Evolutionary conservation across 2,797 vertebrate genomes (phyloP), one percentile per base, ranked within the genome.

Genomic region (Lutjanus campechanus): DNA sequence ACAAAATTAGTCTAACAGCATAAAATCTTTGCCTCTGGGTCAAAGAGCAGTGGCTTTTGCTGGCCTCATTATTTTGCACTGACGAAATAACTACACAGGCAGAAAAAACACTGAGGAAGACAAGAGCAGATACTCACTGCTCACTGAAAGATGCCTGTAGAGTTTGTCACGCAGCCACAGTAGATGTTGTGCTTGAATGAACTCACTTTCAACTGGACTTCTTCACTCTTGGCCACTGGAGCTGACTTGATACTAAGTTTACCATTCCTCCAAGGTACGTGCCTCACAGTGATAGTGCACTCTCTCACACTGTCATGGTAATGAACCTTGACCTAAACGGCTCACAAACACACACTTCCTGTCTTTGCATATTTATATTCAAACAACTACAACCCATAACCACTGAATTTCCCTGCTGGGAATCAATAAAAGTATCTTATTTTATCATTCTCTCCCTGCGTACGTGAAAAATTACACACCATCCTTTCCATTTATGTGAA

Each of bases 21-120:
- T n/a, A 60, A 68, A 47, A 66, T 72, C 71, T 15, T 66, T 61
- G 76, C 82, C 73, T 50, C 5, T 25, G 71, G 80, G 58, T 81
- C 70, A 79, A 41, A 70, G 81, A 67, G 40, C 59, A 50, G 4
- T 13, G 15, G 16, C 25, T 64, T 76, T 43, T 65, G 65, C 63
- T 84, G 69, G 59, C 50, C 55, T 81, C 64, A 69, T 82, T 80
- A 82, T 72, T 76, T 76, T 74, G 13, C 22, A 55, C 62, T 8
- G 60, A 63, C 1, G 8, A 54, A 69, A 68, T 12, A 66, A 70
- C 40, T 47, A 44, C 41, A 74, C 49, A 65, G 12, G 7, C 11
- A 53, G 66, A 77, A 69, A 69, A 69, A 61, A 9, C 54, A 73
- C 51, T 0, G 53, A 67, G 47, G 36, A 60, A 50, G 50, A 56